Conservation (phyloP, 1,140 invertebrate species). For the Vollenhovia emeryi region DNA sequence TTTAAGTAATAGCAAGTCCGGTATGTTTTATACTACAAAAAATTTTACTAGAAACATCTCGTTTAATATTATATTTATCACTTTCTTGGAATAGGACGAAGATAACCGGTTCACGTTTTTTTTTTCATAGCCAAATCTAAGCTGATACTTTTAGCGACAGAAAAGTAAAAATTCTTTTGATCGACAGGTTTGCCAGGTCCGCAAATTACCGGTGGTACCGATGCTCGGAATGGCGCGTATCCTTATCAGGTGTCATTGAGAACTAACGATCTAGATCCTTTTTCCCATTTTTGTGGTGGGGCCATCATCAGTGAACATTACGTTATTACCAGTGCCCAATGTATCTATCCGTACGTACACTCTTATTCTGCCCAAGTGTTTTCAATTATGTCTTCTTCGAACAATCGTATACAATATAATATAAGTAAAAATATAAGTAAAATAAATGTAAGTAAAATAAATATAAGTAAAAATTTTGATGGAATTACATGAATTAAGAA, state of each 20-base stretch:
- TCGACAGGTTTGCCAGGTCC: neutral
- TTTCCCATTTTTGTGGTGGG: constrained; percentile 84
- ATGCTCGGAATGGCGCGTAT: constrained; percentile 76
- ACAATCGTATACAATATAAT: neutral
- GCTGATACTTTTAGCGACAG: neutral
- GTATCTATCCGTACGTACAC: constrained; percentile 3
- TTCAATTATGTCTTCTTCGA: neutral
- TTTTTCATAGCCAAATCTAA: neutral
- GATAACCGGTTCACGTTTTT: neutral
- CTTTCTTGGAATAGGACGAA: neutral
- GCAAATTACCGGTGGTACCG: constrained; percentile 67
- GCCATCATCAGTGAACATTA: constrained; percentile 85
- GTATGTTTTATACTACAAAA: no score
- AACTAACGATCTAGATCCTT: constrained; percentile 66
- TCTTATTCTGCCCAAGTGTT: neutral
- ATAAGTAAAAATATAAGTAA: no score
- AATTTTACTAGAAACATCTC: neutral
- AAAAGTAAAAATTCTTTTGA: neutral
- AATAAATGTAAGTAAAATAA: no score
- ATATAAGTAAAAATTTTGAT: neutral
- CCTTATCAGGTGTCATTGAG: constrained; percentile 84
- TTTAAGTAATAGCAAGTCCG: neutral
- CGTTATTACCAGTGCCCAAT: constrained; percentile 69
- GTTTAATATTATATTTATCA: neutral
- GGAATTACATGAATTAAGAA: constrained; percentile 2